Evolutionary conservation across 1,140 invertebrate species (phyloP).

Genomic region (Tribolium castaneum): DNA sequence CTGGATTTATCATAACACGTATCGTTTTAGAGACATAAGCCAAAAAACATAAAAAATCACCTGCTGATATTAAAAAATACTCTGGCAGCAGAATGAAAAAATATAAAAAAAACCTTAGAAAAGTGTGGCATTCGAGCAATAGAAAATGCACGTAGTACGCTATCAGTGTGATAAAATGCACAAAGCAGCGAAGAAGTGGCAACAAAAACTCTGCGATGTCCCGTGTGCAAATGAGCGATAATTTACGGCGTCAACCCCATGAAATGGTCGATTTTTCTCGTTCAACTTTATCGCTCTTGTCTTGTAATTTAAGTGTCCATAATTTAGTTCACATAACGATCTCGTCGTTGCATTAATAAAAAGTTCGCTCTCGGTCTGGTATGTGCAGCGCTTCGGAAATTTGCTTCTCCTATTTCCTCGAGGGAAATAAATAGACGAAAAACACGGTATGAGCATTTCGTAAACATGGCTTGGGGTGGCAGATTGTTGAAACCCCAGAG

Average conservation of each 20-base stretch:
- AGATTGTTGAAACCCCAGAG: constrained; percentile 41
- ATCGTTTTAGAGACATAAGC: too few relatives aligned
- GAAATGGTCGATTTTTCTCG: not conserved
- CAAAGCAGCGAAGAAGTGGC: too few relatives aligned
- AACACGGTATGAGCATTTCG: constrained; percentile 44
- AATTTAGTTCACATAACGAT: not conserved
- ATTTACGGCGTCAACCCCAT: not conserved
- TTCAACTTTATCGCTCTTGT: not conserved
- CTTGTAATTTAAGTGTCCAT: constrained; percentile 9
- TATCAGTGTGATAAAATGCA: not conserved
- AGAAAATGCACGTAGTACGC: too few relatives aligned
- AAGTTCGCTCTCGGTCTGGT: not conserved
- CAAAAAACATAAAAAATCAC: too few relatives aligned
- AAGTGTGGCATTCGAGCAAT: too few relatives aligned
- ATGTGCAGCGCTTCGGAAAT: not conserved
- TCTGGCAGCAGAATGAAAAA: too few relatives aligned
- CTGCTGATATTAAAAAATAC: too few relatives aligned
- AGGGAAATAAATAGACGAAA: constrained; percentile 49
- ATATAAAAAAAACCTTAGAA: too few relatives aligned
- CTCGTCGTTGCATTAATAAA: not conserved
- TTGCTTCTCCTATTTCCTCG: constrained; percentile 41
- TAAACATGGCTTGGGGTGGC: constrained; percentile 44
- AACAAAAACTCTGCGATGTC: not conserved
- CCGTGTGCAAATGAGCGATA: not conserved
- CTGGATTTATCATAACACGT: too few relatives aligned